Base-by-base conservation (phyloP, 2,113 vertebrate species). In the Gobio gobio region DNA sequence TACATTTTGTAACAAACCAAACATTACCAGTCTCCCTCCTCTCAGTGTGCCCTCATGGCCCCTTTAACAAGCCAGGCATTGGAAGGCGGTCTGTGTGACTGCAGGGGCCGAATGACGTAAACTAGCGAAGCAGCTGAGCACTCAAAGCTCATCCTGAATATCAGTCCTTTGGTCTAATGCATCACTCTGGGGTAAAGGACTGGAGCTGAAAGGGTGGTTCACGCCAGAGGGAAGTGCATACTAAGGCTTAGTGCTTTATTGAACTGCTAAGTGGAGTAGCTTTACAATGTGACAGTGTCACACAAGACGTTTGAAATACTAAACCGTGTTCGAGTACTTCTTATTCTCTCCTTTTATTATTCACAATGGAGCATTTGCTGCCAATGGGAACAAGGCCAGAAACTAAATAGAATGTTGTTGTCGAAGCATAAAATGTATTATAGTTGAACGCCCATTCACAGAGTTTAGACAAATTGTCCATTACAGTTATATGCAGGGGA, bases 351-450 rank as follows among this genome's bases (percentile, higher is more conserved):
- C 10, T 66, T 79, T 33, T 84, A 72, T 76, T 58, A 56, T 74
- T 83, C 66, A 47, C 36, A 1, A 54, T 63, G 51, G 43, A 77
- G 36, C 43, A 77, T 70, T 86, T 84, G 75, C 64, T 70, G 81
- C 51, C 16, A 59, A 75, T 29, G 22, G 63, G 45, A 84, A 88
- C 22, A 79, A 88, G 76, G 74, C 10, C 85, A 79, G 40, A 54
- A 78, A 68, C 61, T 43, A 78, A 73, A 86, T 73, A 86, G n/a
- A 82, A 88, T 78, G 77, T 84, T 59, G 76, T 86, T 78, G 77
- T 84, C 68, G 76, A 70, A 84, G 43, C 16, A 26, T 45, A 54
- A 78, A 82, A 88, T 77, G 33, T 45, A 84, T 78, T 49, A 68
- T 51, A 79, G 59, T 22, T 80, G 79, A 78, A 83, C 47, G 87